Percentiles rank a stretch among this genome's conserved stretches.
phyloP scores from a whole-genome alignment of 2,888 invertebrate genomes.

The Cremastinae sp. region DNA sequence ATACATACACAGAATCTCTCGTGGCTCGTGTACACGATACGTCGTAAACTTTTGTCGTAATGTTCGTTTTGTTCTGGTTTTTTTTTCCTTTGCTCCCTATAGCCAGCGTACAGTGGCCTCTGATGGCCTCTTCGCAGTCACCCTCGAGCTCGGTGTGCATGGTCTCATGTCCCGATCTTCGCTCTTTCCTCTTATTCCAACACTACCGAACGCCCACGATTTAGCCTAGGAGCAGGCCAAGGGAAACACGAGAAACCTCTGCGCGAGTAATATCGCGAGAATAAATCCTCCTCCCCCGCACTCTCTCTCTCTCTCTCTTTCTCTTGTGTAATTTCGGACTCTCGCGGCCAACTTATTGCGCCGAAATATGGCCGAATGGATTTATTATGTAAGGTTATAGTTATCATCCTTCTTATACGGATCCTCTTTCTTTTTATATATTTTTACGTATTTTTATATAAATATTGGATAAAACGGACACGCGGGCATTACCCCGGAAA shows the following conservation, averaged over 20 bases:
- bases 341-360: conserved; percentile 48
- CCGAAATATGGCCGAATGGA: conserved; percentile 48
- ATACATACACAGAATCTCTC: conserved; percentile 6
- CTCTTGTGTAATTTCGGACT: not conserved
- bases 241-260: conserved; percentile 48
- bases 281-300: conserved; percentile 16
- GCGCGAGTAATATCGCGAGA: conserved; percentile 3
- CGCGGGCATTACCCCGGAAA: not conserved
- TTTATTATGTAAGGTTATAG: conserved; percentile 49
- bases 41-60: conserved; percentile 55
- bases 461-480: conserved; percentile 37
- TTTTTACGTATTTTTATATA: conserved; percentile 47
- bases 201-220: conserved; percentile 14
- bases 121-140: conserved; percentile 12
- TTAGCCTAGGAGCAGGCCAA: conserved; percentile 38
- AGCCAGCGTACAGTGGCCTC: conserved; percentile 32
- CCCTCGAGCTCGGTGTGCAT: conserved; percentile 13
- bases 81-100: conserved; percentile 7
- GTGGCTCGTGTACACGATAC: conserved; percentile 17
- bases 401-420: conserved; percentile 1
- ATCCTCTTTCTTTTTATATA: not conserved
- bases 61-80: conserved; percentile 36
- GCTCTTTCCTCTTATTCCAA: conserved; percentile 4
- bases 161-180: conserved; percentile 1
- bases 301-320: too few relatives aligned